Conservation (phyloP, 2,888 invertebrate species). For the Caenorhabditis imperialis region DNA sequence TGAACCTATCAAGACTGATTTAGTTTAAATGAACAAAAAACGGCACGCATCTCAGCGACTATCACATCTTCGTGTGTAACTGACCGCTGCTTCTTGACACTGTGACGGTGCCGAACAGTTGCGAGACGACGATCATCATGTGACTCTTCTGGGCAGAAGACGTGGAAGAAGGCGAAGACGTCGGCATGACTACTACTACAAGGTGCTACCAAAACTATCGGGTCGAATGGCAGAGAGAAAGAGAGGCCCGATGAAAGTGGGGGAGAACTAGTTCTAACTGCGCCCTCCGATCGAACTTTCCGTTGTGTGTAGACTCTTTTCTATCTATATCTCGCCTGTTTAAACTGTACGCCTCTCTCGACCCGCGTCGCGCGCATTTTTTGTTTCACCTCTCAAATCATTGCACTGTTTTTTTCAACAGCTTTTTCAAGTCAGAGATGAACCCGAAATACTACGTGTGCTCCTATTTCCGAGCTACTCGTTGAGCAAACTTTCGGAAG, state of each 20-base stretch:
- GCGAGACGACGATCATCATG: slow-evolving; percentile 46
- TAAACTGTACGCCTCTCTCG: too few relatives aligned
- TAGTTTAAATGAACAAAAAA: slow-evolving; percentile 8
- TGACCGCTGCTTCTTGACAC: slow-evolving; percentile 30
- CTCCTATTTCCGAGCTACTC: not conserved
- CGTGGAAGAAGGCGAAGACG: not conserved
- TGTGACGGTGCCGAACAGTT: slow-evolving; percentile 37
- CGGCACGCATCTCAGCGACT: slow-evolving; percentile 12
- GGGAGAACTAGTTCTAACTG: slow-evolving; percentile 24
- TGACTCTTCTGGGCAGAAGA: slow-evolving; percentile 7
- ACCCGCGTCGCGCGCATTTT: slow-evolving; percentile 17
- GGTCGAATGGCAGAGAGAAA: slow-evolving; percentile 22
- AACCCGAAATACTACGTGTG: slow-evolving; percentile 3
- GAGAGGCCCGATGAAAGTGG: slow-evolving; percentile 11
- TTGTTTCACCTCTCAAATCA: not conserved
- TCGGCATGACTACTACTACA: slow-evolving; percentile 14
- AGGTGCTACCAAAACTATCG: slow-evolving; percentile 19
- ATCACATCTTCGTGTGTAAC: slow-evolving; percentile 10
- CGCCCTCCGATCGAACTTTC: slow-evolving; percentile 13
- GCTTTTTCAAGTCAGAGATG: slow-evolving; percentile 2
- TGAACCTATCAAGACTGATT: too few relatives aligned
- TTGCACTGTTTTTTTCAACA: not conserved
- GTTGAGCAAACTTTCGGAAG: not conserved
- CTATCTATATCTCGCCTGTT: slow-evolving; percentile 49
- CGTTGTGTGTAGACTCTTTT: slow-evolving; percentile 24